Evolutionary conservation across 2,113 vertebrate species (phyloP).

Genomic region (Gobiocypris rarus): DNA sequence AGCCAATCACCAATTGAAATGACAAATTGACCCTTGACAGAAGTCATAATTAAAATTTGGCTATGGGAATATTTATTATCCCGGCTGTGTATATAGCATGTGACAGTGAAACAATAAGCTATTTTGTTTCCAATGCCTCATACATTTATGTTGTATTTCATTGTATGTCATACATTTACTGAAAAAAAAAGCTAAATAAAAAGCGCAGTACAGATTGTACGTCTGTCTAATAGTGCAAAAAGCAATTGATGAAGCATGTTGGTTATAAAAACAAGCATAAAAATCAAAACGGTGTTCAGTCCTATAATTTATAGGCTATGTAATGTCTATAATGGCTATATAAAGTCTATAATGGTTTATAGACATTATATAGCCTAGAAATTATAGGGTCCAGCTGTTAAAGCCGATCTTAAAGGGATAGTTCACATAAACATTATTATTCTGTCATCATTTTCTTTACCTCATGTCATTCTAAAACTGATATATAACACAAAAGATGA

Average conservation of each 20-base stretch:
- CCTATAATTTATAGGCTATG: too few relatives aligned
- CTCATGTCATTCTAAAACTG: not conserved
- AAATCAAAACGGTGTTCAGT: not conserved
- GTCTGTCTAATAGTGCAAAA: conserved; percentile 19
- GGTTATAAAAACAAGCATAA: not conserved
- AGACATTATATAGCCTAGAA: not conserved
- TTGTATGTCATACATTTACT: conserved; percentile 77
- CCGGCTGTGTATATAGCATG: conserved; percentile 55
- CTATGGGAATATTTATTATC: conserved; percentile 4
- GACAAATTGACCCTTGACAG: not conserved
- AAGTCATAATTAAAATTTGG: not conserved
- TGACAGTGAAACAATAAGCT: conserved; percentile 49
- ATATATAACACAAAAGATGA: not conserved
- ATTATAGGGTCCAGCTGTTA: too few relatives aligned
- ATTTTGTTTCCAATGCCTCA: conserved; percentile 51
- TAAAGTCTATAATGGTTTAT: too few relatives aligned
- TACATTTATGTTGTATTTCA: conserved; percentile 60
- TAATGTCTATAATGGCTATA: too few relatives aligned
- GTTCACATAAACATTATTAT: not conserved
- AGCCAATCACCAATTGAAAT: not conserved
- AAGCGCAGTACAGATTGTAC: conserved; percentile 45
- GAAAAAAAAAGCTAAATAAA: conserved; percentile 74
- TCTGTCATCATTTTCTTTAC: not conserved
- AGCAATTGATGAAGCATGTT: conserved; percentile 42
- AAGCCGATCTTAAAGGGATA: not conserved